Conservation (phyloP, 2,888 invertebrate species). For the Pardosa pseudoannulata region DNA sequence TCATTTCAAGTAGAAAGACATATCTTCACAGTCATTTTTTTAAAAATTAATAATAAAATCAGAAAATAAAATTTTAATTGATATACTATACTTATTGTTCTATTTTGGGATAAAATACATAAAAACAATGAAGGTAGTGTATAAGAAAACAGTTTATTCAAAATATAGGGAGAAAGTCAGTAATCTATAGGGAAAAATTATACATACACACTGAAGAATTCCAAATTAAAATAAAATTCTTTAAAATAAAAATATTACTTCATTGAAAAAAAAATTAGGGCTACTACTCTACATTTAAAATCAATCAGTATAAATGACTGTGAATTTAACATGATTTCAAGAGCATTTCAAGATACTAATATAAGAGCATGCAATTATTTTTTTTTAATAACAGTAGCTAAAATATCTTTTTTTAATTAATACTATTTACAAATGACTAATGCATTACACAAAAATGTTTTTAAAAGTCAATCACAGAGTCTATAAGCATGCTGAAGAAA, state of each 20-base stretch:
- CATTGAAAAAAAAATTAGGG: background rate
- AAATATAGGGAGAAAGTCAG: too few species aligned
- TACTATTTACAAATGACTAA: conserved; percentile 29
- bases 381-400: background rate
- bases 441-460: conserved; percentile 42
- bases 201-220: too few species aligned
- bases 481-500: conserved; percentile 58
- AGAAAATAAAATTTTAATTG: too few species aligned
- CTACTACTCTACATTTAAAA: background rate
- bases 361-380: conserved; percentile 49
- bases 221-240: too few species aligned
- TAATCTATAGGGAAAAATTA: too few species aligned
- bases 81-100: too few species aligned
- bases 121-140: too few species aligned
- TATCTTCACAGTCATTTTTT: conserved; percentile 55
- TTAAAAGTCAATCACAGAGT: conserved; percentile 51
- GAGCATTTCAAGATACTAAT: conserved; percentile 7
- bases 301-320: conserved; percentile 50
- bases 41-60: background rate
- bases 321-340: conserved; percentile 18
- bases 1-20: conserved; percentile 25
- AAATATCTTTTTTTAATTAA: background rate
- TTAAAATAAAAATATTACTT: too few species aligned
- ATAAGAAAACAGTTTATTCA: too few species aligned
- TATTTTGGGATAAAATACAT: too few species aligned